Evolutionary conservation across 2,888 invertebrate genomes (phyloP).

Genomic region (Caenorhabditis drosophilae): DNA sequence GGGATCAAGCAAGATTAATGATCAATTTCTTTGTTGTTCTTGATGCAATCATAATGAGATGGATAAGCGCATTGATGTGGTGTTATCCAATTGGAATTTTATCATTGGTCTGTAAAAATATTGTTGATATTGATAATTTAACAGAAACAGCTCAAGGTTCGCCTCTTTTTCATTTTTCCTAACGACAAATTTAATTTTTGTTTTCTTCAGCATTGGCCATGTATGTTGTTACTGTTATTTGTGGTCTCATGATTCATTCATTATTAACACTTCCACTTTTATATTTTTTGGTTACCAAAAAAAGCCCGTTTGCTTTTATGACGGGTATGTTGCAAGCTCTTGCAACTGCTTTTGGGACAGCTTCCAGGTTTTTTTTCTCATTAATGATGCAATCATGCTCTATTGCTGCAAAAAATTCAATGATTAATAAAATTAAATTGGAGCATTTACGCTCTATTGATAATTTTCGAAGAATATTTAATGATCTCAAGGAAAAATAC

Average conservation of each 20-base stretch:
- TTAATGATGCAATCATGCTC: too few species aligned
- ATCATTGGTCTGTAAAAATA: slow-evolving; percentile 77
- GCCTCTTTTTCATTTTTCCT: not conserved
- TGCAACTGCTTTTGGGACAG: slow-evolving; percentile 93
- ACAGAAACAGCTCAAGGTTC: slow-evolving; percentile 75
- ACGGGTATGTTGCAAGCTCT: slow-evolving; percentile 82
- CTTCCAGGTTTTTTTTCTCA: too few species aligned
- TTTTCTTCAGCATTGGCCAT: slow-evolving; percentile 77
- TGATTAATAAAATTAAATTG: too few species aligned
- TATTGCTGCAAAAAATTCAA: too few species aligned
- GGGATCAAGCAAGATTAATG: slow-evolving; percentile 78
- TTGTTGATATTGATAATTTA: slow-evolving; percentile 76
- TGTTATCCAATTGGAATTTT: slow-evolving; percentile 78
- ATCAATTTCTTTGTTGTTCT: slow-evolving; percentile 87
- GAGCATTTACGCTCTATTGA: too few species aligned
- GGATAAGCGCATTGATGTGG: slow-evolving; percentile 91
- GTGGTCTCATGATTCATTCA: slow-evolving; percentile 89
- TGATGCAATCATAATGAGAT: slow-evolving; percentile 88
- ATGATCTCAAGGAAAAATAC: too few species aligned
- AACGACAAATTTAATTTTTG: not conserved
- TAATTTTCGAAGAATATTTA: too few species aligned
- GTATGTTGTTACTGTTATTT: slow-evolving; percentile 89
- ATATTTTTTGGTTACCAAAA: slow-evolving; percentile 79
- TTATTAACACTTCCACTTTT: slow-evolving; percentile 86
- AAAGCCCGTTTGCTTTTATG: slow-evolving; percentile 70